A percentile compares a stretch with the other conserved stretches of the same genome.
Conservation (phyloP, 2,797 vertebrate genomes). For the Poecilia wingei region DNA sequence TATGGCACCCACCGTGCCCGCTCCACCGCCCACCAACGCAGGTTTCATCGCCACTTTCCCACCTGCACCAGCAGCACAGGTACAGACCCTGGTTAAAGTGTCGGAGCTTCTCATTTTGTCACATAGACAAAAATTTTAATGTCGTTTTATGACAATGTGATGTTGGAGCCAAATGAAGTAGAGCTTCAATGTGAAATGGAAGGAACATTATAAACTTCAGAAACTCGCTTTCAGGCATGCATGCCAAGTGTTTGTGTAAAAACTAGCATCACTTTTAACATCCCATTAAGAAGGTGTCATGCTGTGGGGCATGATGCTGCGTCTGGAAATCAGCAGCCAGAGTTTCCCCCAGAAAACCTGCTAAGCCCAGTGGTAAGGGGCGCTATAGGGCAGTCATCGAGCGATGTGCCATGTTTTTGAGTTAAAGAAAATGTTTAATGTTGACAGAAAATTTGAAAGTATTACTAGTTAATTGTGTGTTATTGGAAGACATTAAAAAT, state of each 20-base stretch:
- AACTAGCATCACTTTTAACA: not conserved
- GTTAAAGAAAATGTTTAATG: no score
- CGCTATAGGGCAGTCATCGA: no score
- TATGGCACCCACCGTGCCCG: conserved; percentile 69
- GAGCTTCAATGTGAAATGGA: not conserved
- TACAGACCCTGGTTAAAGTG: not conserved
- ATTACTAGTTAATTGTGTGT: no score
- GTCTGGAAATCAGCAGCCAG: no score
- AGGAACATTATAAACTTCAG: not conserved
- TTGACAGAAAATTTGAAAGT: no score
- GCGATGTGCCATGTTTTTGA: no score
- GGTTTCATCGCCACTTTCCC: conserved; percentile 82
- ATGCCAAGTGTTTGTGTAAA: not conserved
- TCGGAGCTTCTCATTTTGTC: not conserved
- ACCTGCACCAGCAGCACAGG: conserved; percentile 61
- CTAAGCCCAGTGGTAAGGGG: no score
- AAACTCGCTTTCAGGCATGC: not conserved
- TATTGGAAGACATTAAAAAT: no score
- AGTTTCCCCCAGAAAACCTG: no score
- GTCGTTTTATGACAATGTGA: not conserved
- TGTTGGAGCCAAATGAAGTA: not conserved
- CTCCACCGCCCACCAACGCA: conserved; percentile 62
- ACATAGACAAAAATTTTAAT: not conserved
- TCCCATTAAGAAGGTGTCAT: not conserved
- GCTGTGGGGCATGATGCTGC: not conserved